Base-by-base conservation (phyloP, 2,888 invertebrate species). In the Psylliodes chrysocephalus region DNA sequence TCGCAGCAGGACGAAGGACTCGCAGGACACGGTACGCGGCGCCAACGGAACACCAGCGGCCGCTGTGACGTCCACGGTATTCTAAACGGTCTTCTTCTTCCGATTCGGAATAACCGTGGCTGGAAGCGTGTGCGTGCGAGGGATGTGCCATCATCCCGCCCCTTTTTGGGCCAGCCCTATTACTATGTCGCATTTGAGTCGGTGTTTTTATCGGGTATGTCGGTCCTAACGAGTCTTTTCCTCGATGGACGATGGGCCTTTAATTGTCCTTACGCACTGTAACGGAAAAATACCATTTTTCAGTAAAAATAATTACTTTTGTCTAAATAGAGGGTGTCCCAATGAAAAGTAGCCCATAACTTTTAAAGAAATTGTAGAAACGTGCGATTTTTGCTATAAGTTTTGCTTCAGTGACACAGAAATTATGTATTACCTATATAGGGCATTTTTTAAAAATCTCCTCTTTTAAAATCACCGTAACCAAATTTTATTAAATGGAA, bases 141-240 rank as follows among this genome's bases (percentile, higher is more conserved):
- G 74, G 75, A 68, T 72, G 70, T 67, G 62, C 63, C 68, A 68
- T 67, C 67, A 68, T 66, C 71, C 73, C 73, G 75, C 73, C 73
- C 73, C 71, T 70, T 72, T 72, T 69, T 28, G 67, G 71, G 71
- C 60, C 63, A 63, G 64, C 67, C 59, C 70, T 64, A 35, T 35
- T n/a, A 35, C 12, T 35, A 30, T 22, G 22, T 22, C 22, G 22
- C 22, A 4, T 22, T 22, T 6, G 22, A 30, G 35, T 14, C 35
- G 35, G 35, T 35, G 35, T 35, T 12, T 12, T 3, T n/a, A 14
- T n/a, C 10, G 35, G 10, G 33, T 10, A 2, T n/a, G 14, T 1
- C 35, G 42, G 42, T 42, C 18, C 18, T 42, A 42, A 42, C 10
- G 6, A 42, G 1, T 18, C 7, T n/a, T n/a, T n/a, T 10, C 14